These are phyloP conservation scores for Acrocephalus arundinaceus DNA, from an alignment of 2,113 vertebrate genomes.

Conservation along the genomic window DNA sequence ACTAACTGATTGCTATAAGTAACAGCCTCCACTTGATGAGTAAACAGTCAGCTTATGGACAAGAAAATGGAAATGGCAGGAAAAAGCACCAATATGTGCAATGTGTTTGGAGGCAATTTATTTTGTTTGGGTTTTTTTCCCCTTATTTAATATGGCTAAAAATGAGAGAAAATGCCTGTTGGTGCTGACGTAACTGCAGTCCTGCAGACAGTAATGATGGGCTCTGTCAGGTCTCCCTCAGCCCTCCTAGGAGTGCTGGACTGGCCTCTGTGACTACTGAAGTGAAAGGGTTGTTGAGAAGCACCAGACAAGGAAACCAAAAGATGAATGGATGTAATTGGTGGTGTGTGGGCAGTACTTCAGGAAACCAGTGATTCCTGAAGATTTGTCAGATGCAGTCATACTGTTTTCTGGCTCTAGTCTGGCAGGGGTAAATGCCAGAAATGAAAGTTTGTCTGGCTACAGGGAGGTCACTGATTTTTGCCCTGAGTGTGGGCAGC, in stretches of 20 bases:
- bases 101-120: not conserved
- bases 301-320: not conserved
- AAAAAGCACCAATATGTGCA: not conserved
- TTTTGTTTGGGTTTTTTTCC: rapidly evolving
- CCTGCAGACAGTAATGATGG: not conserved
- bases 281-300: not conserved
- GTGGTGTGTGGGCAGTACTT: not conserved
- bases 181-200: not conserved
- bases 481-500: not conserved
- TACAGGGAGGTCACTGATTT: not conserved
- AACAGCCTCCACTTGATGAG: not conserved
- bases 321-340: not conserved
- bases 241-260: not conserved
- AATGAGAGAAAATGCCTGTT: not conserved
- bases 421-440: not conserved
- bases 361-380: not conserved
- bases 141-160: not conserved
- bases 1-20: not conserved
- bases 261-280: not conserved
- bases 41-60: not conserved
- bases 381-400: not conserved
- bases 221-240: not conserved
- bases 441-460: not conserved
- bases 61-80: not conserved
- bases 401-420: not conserved